Base-by-base conservation (phyloP, 2,797 vertebrate genomes). In the Catostomus latipinnis region DNA sequence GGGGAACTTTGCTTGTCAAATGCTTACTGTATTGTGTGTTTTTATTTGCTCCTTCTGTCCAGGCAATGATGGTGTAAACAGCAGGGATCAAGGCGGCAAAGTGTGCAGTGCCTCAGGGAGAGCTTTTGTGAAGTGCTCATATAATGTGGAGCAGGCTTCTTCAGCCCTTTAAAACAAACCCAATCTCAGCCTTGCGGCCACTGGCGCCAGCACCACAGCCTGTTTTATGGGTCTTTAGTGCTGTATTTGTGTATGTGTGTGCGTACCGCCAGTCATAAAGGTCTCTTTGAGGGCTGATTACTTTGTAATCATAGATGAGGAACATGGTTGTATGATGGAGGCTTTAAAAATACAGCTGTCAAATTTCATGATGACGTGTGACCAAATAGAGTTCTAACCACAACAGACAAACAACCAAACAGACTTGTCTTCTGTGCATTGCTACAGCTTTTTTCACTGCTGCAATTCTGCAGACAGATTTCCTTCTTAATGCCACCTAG, bases 81-180 rank as follows among this genome's bases (percentile, higher is more conserved):
- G 58, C 78, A 46, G 84, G 89, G 89, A 92, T 90, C 89, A 92
- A 89, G 88, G 82, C 72, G 54, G 88, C 80, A 84, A 83, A 83
- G 82, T 86, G 85, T 43, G 76, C 80, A 84, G 65, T 76, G 89
- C 86, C 87, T 86, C 83, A 78, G 88, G 82, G 71, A 84, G 82
- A 90, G 85, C 86, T 86, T 83, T 84, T 91, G 86, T 89, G 89
- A 91, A 86, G 87, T 88, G 83, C 80, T 85, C 78, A 54, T 83
- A 84, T 91, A 92, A 93, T 92, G 88, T 81, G 71, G 73, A 86
- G 86, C 89, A 89, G 86, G 87, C 87, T 91, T 91, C 78, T 80
- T 87, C 56, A 85, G 86, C 86, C 86, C 83, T 85, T 91, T 92
- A 88, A 90, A 89, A 86, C 82, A 70, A 87, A 87, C 88, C 85